Conservation (phyloP, 2,888 invertebrate genomes). For the Hypomecis atomaria region DNA sequence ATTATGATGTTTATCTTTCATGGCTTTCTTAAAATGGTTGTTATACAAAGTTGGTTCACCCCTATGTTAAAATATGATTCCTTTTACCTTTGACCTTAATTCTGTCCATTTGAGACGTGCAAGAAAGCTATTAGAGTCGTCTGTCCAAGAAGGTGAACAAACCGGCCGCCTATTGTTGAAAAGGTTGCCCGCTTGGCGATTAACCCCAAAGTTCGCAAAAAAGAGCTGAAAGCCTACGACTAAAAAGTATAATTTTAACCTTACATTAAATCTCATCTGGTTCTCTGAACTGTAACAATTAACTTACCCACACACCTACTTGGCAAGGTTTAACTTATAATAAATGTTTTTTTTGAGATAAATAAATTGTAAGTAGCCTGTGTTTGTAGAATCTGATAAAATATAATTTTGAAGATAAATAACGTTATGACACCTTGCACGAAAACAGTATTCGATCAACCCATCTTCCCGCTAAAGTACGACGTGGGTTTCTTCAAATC, state of each 20-base stretch:
- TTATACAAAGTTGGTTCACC: not conserved
- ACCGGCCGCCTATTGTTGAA: constrained; percentile 14
- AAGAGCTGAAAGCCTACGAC: not conserved
- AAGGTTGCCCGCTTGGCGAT: constrained; percentile 21
- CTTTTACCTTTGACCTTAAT: constrained; percentile 10
- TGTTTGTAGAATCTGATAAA: too few species aligned
- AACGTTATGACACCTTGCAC: too few species aligned
- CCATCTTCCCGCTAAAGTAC: too few species aligned
- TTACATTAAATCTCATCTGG: not conserved
- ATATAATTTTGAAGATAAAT: too few species aligned
- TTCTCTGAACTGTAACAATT: not conserved
- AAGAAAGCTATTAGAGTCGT: constrained; percentile 13
- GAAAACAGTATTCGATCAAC: too few species aligned
- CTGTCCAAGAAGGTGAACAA: constrained; percentile 18
- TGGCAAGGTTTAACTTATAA: too few species aligned
- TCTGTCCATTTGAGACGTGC: constrained; percentile 1
- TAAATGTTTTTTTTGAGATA: too few species aligned
- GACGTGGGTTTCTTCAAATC: too few species aligned
- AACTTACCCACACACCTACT: too few species aligned
- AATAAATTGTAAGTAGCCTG: too few species aligned
- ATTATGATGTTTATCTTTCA: not conserved
- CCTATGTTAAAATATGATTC: not conserved
- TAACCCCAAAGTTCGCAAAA: constrained; percentile 13
- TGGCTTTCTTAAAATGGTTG: not conserved
- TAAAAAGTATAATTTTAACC: not conserved